Conservation (phyloP, 23 tunicate species). For the Trididemnum clinides region DNA sequence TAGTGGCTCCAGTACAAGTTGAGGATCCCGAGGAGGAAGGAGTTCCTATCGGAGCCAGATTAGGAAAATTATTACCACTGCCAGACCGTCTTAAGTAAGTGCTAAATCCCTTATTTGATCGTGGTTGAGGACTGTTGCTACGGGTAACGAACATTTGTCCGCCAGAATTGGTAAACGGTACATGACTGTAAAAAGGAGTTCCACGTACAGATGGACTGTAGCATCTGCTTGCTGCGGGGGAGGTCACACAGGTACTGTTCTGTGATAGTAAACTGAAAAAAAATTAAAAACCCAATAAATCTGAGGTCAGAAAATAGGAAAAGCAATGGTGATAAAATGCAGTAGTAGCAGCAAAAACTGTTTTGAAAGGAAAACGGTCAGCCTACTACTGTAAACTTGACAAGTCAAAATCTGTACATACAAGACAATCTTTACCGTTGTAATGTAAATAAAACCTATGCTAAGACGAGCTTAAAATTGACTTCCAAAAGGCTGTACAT, state of each 20-base stretch:
- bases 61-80: conserved; percentile 29
- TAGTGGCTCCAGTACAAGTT: conserved; percentile 18
- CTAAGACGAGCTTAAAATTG: too few relatives aligned
- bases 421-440: too few relatives aligned
- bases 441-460: too few relatives aligned
- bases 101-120: conserved; percentile 21
- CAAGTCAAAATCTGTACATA: too few relatives aligned
- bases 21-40: conserved; percentile 47
- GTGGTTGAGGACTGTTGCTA: conserved; percentile 32
- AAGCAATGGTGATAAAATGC: too few relatives aligned
- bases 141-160: neutral
- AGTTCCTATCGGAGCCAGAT: neutral
- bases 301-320: too few relatives aligned
- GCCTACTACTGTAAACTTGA: too few relatives aligned
- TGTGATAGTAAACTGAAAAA: conserved; percentile 9
- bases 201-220: conserved; percentile 26
- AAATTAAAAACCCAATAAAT: too few relatives aligned
- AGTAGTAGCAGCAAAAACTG: too few relatives aligned
- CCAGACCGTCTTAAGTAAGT: conserved; percentile 9
- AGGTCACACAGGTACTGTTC: conserved; percentile 41
- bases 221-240: conserved; percentile 18
- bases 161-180: neutral
- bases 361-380: too few relatives aligned
- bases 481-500: too few relatives aligned
- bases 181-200: conserved; percentile 18